These are phyloP conservation scores for Cephus rjabovi DNA, from an alignment of 2,888 invertebrate genomes.

Conservation along the genomic window DNA sequence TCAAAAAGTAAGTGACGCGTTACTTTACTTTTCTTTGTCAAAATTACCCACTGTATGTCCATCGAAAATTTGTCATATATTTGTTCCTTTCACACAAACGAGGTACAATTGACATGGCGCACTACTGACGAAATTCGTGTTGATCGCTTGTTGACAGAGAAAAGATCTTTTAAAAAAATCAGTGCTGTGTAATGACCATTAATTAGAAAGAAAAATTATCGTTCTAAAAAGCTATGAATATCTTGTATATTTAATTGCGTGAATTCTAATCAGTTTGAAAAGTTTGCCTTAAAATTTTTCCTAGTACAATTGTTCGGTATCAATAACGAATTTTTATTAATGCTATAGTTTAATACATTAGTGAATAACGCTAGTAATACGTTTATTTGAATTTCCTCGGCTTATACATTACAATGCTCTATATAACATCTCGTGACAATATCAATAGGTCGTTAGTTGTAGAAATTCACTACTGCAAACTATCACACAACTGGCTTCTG, in stretches of 20 bases:
- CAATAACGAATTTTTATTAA: neutral
- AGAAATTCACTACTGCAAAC: neutral
- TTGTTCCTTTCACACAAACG: neutral
- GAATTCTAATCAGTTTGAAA: neutral
- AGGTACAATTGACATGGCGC: neutral
- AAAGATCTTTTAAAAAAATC: neutral
- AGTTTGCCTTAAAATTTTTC: neutral
- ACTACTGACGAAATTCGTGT: neutral
- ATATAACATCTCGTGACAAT: neutral
- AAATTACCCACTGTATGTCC: neutral
- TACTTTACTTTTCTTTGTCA: neutral
- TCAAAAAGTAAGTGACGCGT: slow-evolving; percentile 51
- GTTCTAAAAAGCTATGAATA: neutral
- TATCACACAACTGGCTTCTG: neutral
- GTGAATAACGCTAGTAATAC: neutral
- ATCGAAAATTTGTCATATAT: neutral
- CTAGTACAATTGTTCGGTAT: neutral
- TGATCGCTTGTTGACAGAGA: neutral
- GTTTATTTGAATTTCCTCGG: neutral
- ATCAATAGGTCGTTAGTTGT: neutral
- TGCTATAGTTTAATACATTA: neutral
- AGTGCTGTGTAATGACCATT: neutral
- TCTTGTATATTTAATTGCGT: neutral
- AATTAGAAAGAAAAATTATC: neutral
- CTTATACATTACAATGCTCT: neutral